phyloP scores from a whole-genome alignment of 2,888 invertebrate species.

The Chromoteleia sp. region DNA sequence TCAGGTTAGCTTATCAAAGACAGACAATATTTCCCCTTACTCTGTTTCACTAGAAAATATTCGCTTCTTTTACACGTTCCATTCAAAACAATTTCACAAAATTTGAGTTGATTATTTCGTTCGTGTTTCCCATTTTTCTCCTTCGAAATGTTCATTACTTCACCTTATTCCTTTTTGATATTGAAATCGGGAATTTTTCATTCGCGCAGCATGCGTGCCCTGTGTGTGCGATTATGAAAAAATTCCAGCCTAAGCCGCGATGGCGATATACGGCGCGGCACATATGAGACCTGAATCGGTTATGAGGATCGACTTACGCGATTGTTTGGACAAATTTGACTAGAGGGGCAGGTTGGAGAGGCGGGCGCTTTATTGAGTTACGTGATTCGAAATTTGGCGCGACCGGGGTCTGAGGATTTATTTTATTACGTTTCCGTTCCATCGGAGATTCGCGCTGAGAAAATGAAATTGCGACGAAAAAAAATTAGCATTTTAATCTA shows the following conservation, averaged over 20 bases:
- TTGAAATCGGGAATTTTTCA: constrained; percentile 46
- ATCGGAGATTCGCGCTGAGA: neutral
- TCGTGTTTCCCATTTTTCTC: neutral
- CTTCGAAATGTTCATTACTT: neutral
- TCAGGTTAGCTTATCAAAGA: too few species aligned
- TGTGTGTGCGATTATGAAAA: constrained; percentile 58
- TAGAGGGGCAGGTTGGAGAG: neutral
- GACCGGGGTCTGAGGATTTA: constrained; percentile 10
- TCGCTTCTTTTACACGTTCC: too few species aligned
- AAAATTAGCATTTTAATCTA: neutral
- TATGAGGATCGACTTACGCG: constrained; percentile 48
- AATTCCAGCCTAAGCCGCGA: constrained; percentile 29
- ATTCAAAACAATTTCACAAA: too few species aligned
- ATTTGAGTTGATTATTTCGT: too few species aligned
- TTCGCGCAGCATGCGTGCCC: constrained; percentile 31
- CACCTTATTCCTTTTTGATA: constrained; percentile 5
- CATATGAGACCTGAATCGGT: constrained; percentile 54
- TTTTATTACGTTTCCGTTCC: constrained; percentile 7
- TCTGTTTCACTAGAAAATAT: too few species aligned
- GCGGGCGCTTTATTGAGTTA: constrained; percentile 46
- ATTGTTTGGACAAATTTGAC: constrained; percentile 62
- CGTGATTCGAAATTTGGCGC: constrained; percentile 55
- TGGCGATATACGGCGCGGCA: constrained; percentile 4
- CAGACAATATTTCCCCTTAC: too few species aligned
- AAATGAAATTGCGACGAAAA: neutral